Evolutionary conservation across 1,140 invertebrate genomes (phyloP), one percentile per base, ranked within the genome.

Genomic region (Dolichoris vasculosae): DNA sequence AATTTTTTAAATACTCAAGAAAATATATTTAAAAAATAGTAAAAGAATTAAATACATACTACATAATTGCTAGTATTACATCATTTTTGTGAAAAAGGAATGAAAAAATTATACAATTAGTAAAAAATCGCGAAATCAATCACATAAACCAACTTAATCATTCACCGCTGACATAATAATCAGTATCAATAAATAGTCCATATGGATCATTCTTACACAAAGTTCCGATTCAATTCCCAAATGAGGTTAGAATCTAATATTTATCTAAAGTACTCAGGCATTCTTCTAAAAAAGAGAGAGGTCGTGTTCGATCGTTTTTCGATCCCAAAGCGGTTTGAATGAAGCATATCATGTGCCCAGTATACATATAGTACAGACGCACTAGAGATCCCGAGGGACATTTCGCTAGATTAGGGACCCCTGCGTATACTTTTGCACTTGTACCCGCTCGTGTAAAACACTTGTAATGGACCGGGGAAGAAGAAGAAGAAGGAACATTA

Each of bases 391-490:
- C 90, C 91, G 69, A 48, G 92, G 91, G 92, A 93, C 91, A 91
- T 92, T 91, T 90, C 91, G 91, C 89, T 92, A 92, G 91, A 93
- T 93, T 93, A 93, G 91, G 91, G 90, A 92, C 90, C 91, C 88
- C 35, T 4, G 9, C 20, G 3, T 11, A 20, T 55, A 17, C 20
- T 55, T 55, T 51, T 69, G 55, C 20, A 7, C 71, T 30, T 40
- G 67, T 73, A 30, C n/a, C 26, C 40, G 46, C 43, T 69, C 88
- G 89, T 89, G 92, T 91, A 91, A 92, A 93, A 93, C 92, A 93
- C 92, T 93, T 93, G 92, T 93, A 93, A 90, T 88, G 83, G 75
- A 87, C 84, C 83, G 87, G 88, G 51, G 51, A 40, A 32, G 69
- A 69, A 40, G 43, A 43, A 35, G 20, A 64, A 23, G 46, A 59